Evolutionary conservation across 2,113 vertebrate genomes (phyloP).

Genomic region (Oryzias curvinotus): DNA sequence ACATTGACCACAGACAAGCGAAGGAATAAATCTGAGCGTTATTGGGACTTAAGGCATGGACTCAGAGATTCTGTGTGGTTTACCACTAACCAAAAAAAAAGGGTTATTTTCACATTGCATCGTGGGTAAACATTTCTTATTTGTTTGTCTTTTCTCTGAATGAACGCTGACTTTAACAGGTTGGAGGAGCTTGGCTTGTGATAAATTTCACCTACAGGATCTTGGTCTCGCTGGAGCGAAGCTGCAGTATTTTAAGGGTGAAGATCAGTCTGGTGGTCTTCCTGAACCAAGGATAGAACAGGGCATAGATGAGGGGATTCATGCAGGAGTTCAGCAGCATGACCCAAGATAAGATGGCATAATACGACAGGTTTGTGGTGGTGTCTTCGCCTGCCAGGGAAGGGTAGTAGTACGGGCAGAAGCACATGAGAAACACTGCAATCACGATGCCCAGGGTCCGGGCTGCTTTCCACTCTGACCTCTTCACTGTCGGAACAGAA

Average conservation of each 20-base stretch:
- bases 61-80: no score
- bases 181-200: no score
- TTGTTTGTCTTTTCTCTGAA: no score
- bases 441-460: slow-evolving; percentile 50
- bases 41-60: no score
- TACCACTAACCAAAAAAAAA: no score
- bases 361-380: slow-evolving; percentile 9
- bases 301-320: slow-evolving; percentile 51
- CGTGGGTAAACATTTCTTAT: no score
- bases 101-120: no score
- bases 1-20: no score
- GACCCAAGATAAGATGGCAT: neutral
- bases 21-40: no score
- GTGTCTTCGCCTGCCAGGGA: slow-evolving; percentile 11
- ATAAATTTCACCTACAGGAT: neutral
- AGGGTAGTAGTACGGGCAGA: slow-evolving; percentile 43
- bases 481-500: neutral
- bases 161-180: no score
- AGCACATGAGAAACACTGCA: slow-evolving; percentile 42
- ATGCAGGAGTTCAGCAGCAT: slow-evolving; percentile 37
- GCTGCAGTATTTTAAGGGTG: slow-evolving; percentile 33
- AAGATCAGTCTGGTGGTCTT: slow-evolving; percentile 55
- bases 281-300: slow-evolving; percentile 5
- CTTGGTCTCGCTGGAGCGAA: slow-evolving; percentile 1
- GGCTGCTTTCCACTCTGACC: slow-evolving; percentile 53